Conservation (phyloP, 2,888 invertebrate genomes). For the Drosophila peninsularis region DNA sequence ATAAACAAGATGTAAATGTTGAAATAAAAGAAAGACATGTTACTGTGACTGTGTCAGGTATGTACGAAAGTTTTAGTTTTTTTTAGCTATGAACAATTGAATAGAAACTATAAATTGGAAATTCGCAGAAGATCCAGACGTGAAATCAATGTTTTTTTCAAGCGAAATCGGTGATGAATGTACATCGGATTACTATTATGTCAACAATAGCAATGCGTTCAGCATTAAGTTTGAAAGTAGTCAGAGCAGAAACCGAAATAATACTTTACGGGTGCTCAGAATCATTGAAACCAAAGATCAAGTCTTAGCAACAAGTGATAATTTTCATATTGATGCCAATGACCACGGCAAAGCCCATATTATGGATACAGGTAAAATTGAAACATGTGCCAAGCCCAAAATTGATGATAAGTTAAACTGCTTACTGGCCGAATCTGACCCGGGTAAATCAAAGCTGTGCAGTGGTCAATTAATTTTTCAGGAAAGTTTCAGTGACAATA, state of each 20-base stretch:
- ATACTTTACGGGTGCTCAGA: conserved; percentile 12
- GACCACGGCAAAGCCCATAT: not conserved
- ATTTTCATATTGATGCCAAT: conserved; percentile 16
- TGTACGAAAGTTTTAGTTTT: not conserved
- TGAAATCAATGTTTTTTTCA: conserved; percentile 26
- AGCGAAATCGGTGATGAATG: conserved; percentile 8
- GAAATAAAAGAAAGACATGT: not conserved
- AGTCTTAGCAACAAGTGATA: conserved; percentile 5
- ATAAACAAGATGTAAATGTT: conserved; percentile 1
- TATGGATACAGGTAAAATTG: not conserved
- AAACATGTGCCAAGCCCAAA: not conserved
- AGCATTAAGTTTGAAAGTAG: not conserved
- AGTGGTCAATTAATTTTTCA: conserved; percentile 21
- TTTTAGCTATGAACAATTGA: not conserved
- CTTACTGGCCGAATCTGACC: not conserved
- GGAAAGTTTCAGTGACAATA: conserved; percentile 17
- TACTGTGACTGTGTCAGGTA: conserved; percentile 5
- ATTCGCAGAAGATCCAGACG: conserved; percentile 16
- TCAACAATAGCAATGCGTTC: not conserved
- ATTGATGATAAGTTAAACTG: not conserved
- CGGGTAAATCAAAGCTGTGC: not conserved
- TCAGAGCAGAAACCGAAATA: not conserved
- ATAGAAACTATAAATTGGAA: not conserved
- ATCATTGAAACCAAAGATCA: conserved; percentile 14
- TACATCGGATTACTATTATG: not conserved